Base-by-base conservation (phyloP, 2,888 invertebrate genomes). In the Acheta domesticus region DNA sequence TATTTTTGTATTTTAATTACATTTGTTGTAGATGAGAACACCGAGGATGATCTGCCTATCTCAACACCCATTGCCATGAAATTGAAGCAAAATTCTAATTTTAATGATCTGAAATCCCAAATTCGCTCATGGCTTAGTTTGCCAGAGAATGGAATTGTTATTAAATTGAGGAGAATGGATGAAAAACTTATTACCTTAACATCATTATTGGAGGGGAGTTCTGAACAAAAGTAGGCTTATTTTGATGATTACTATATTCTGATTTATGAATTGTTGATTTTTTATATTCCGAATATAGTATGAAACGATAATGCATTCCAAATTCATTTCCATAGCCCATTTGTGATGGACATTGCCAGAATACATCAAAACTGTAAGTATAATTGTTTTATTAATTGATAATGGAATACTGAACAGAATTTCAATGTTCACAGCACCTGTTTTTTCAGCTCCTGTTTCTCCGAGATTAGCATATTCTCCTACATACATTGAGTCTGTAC, bases 331-430 rank as follows among this genome's bases (percentile, higher is more conserved):
- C 62, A 12, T 62, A 79, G 79, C 48, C 79, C 79, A 16, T 79
- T 79, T 49, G 62, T 79, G 20, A 76, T 79, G 20, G 79, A 79
- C 20, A 62, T 79, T 36, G 73, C 62, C 19, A 76, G 79, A 48
- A 62, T 79, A 48, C 79, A 79, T 14, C 79, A 79, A 62, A 79
- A 19, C n/a, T 62, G 79, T 79, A 62, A 73, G 79, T 76, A 79
- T 48, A 5, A 5, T 76, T 16, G 19, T 14, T 49, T 16, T 12
- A 14, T 5, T 2, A 76, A 36, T 16, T 11, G 16, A 21, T 49
- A 21, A 49, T 77, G 50, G 14, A 21, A 77, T 62, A 11, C 8
- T 62, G 62, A 1, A 16, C 62, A 36, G 36, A 8, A 8, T 36
- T 36, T 36, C 36, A 8, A 36, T 62, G 62, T 62, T 62, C 62